phyloP scores from a whole-genome alignment of 2,888 invertebrate species.

The Hoplodrina ambigua region DNA sequence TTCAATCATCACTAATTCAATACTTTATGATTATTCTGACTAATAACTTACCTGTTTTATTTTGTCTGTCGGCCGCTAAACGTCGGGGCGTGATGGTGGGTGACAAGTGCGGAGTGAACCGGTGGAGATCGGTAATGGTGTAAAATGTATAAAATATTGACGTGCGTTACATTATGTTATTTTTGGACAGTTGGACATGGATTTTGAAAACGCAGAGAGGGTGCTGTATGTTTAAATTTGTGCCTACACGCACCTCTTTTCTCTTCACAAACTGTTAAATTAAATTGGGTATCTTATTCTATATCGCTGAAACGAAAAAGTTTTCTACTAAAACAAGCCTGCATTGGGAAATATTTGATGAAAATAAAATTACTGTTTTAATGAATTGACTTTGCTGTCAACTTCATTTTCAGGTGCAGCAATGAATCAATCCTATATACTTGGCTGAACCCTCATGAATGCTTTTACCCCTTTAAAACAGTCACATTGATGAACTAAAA shows the following conservation, averaged over 20 bases:
- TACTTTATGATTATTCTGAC: conserved; percentile 48
- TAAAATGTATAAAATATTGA: conserved; percentile 85
- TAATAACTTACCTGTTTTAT: conserved; percentile 64
- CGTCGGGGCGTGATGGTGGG: conserved; percentile 56
- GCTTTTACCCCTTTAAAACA: no score
- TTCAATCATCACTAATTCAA: conserved; percentile 58
- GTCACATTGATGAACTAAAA: no score
- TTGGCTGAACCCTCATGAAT: no score
- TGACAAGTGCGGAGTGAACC: conserved; percentile 57
- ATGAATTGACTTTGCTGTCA: no score
- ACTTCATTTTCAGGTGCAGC: no score
- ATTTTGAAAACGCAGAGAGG: conserved; percentile 61
- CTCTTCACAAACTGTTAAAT: no score
- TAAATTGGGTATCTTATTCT: no score
- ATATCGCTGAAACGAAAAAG: no score
- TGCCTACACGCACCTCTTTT: not conserved
- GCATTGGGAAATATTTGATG: no score
- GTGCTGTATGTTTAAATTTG: conserved; percentile 14
- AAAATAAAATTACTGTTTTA: no score
- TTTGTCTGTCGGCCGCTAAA: conserved; percentile 50
- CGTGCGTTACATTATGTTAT: conserved; percentile 72
- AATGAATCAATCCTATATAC: not conserved
- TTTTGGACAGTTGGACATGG: conserved; percentile 73
- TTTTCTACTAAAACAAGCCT: no score
- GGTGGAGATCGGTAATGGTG: conserved; percentile 68